Evolutionary conservation across 1,140 invertebrate genomes (phyloP).

Genomic region (Musca domestica): DNA sequence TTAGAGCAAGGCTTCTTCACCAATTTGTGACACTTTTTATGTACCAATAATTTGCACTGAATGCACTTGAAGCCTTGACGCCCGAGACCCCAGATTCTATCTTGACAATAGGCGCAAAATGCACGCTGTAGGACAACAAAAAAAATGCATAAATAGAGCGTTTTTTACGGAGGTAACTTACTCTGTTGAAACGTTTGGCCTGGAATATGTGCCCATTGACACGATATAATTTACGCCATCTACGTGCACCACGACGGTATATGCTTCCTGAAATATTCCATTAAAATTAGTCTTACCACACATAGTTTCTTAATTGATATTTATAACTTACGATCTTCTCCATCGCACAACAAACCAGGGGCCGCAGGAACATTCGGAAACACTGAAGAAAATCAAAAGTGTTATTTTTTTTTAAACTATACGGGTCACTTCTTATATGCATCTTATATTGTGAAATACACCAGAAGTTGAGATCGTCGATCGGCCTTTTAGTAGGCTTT

Average conservation of each 20-base stretch:
- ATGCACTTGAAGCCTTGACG: slow-evolving; percentile 98
- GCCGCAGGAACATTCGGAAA: slow-evolving; percentile 91
- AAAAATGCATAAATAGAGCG: too few relatives aligned
- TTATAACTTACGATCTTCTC: slow-evolving; percentile 92
- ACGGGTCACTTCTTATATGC: too few relatives aligned
- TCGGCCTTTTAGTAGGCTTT: too few relatives aligned
- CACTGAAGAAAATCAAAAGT: slow-evolving; percentile 59
- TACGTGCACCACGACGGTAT: slow-evolving; percentile 93
- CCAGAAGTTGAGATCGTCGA: too few relatives aligned
- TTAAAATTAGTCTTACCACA: not conserved
- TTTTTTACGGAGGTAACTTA: slow-evolving; percentile 56
- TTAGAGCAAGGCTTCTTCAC: slow-evolving; percentile 85
- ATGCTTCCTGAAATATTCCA: slow-evolving; percentile 79
- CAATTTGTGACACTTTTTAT: slow-evolving; percentile 99
- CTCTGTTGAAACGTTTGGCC: slow-evolving; percentile 97
- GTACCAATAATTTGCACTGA: slow-evolving; percentile 96
- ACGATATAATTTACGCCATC: slow-evolving; percentile 97
- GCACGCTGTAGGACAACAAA: slow-evolving; percentile 67
- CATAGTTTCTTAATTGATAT: not conserved
- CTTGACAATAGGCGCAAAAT: slow-evolving; percentile 95
- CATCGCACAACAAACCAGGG: slow-evolving; percentile 95
- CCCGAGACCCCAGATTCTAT: slow-evolving; percentile 98
- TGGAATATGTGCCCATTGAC: slow-evolving; percentile 99
- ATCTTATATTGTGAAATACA: too few relatives aligned
- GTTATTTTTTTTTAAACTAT: too few relatives aligned